These are phyloP conservation scores for Epinotia nisella DNA, from an alignment of 2,888 invertebrate species.

Conservation along the genomic window DNA sequence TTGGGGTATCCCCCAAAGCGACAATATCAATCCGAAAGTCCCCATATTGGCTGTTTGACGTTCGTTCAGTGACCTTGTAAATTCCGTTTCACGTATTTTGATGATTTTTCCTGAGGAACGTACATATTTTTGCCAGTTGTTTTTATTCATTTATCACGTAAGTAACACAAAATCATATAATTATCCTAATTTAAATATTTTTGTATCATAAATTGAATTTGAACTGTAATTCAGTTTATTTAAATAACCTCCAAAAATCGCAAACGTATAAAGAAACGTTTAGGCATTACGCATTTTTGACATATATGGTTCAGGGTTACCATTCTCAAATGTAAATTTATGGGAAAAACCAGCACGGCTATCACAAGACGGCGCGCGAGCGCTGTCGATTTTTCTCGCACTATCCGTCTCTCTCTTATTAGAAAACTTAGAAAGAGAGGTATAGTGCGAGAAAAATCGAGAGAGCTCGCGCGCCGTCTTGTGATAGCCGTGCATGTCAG, in stretches of 20 bases:
- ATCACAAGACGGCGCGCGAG: too few relatives aligned
- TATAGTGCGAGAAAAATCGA: too few relatives aligned
- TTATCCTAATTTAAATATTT: background rate
- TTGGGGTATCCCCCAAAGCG: slow-evolving; percentile 25
- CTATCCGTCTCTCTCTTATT: too few relatives aligned
- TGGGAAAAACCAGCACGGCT: background rate
- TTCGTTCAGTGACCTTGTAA: background rate
- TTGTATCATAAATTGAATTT: background rate
- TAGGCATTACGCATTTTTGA: background rate
- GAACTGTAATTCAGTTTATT: background rate
- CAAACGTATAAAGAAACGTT: slow-evolving; percentile 6
- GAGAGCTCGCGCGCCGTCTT: too few relatives aligned
- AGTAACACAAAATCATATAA: background rate
- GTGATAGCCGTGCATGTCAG: too few relatives aligned
- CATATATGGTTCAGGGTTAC: slow-evolving; percentile 2
- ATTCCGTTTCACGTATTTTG: slow-evolving; percentile 4
- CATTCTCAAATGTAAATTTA: background rate
- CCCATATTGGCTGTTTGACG: slow-evolving; percentile 20
- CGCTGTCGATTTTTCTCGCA: too few relatives aligned
- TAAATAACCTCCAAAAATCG: background rate
- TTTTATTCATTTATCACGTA: background rate
- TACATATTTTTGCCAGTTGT: background rate
- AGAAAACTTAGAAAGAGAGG: too few relatives aligned
- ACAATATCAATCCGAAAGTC: background rate
- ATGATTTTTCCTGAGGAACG: background rate